Percentiles rank a stretch among this genome's conserved stretches.
Evolutionary conservation across 2,113 vertebrate species (phyloP).

Genomic region (Megalops atlanticus): DNA sequence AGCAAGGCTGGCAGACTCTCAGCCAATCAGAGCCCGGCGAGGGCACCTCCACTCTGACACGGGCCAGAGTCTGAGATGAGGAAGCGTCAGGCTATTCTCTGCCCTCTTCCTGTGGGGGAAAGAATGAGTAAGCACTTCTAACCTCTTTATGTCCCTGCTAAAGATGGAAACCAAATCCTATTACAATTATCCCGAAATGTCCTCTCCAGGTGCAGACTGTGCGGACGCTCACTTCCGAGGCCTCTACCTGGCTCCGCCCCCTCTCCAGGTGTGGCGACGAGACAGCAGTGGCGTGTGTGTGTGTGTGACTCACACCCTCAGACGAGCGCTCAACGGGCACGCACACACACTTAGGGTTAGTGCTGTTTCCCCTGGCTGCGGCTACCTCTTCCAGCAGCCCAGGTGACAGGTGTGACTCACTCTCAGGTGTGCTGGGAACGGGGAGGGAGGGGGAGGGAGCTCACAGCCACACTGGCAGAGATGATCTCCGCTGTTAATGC

Average conservation of each 20-base stretch:
- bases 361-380: background rate
- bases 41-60: too few relatives aligned
- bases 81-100: constrained; percentile 52
- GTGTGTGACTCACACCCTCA: too few relatives aligned
- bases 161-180: constrained; percentile 78
- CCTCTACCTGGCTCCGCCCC: constrained; percentile 14
- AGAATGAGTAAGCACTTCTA: constrained; percentile 78
- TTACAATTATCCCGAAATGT: constrained; percentile 81
- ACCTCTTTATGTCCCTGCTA: constrained; percentile 73
- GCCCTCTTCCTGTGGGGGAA: constrained; percentile 62
- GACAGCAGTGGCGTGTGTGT: too few relatives aligned
- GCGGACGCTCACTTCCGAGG: constrained; percentile 35
- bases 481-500: background rate
- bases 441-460: background rate
- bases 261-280: too few relatives aligned
- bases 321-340: too few relatives aligned
- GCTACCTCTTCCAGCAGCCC: background rate
- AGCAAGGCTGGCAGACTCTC: background rate
- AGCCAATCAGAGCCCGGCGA: background rate
- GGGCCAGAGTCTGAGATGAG: constrained; percentile 9
- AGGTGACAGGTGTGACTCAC: background rate
- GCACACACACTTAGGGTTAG: background rate
- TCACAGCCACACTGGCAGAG: background rate
- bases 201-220: constrained; percentile 62
- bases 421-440: background rate